These are phyloP conservation scores for Mormyrus proboscirostris DNA, from an alignment of 2,797 vertebrate species.

Conservation along the genomic window DNA sequence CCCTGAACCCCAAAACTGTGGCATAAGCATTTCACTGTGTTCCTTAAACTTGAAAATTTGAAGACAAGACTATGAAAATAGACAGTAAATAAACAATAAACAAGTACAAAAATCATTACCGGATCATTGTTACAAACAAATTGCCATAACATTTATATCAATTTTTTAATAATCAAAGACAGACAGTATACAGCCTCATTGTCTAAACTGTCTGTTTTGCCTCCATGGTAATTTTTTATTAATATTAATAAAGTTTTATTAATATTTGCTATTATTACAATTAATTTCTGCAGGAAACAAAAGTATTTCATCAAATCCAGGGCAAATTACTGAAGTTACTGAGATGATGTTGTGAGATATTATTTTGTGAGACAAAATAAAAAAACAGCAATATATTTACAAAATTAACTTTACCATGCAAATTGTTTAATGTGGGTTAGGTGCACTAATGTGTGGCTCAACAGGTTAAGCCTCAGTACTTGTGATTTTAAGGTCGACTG, in stretches of 20 bases:
- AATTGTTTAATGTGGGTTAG: not conserved
- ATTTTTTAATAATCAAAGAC: not conserved
- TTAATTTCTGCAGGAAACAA: not conserved
- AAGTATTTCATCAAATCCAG: not conserved
- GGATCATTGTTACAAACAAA: not conserved
- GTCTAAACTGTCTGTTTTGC: not conserved
- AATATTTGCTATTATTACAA: not conserved
- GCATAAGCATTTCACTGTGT: not conserved
- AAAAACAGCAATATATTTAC: not conserved
- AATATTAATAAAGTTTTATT: not conserved
- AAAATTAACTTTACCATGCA: not conserved
- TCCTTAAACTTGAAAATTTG: not conserved
- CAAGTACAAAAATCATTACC: not conserved
- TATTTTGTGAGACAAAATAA: not conserved
- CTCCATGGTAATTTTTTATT: not conserved
- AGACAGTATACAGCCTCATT: not conserved
- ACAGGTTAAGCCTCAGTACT: not conserved
- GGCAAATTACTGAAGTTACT: not conserved
- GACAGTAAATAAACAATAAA: not conserved
- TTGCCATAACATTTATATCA: not conserved
- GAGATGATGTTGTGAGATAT: not conserved
- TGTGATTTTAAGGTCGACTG: not conserved
- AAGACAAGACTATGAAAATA: not conserved
- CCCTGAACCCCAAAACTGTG: not conserved
- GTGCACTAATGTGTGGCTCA: not conserved